Conservation (phyloP, 2,113 vertebrate species). For the Naja naja region DNA sequence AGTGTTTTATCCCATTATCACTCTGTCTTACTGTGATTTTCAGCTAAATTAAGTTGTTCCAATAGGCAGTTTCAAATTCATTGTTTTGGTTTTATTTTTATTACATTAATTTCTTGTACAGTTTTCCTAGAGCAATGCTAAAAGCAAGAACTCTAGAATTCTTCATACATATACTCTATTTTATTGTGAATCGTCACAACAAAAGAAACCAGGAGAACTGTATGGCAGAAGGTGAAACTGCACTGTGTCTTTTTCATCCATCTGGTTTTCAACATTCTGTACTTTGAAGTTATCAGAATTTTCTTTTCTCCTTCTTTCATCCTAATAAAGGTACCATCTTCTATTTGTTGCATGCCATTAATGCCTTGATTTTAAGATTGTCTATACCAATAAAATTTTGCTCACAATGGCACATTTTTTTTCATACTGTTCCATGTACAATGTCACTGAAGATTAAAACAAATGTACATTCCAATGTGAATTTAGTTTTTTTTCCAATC, state of each 20-base stretch:
- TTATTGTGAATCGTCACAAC: not conserved
- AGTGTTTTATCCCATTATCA: not conserved
- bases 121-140: slow-evolving; percentile 22
- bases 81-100: slow-evolving; percentile 8
- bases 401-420: not conserved
- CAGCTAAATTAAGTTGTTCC: slow-evolving; percentile 10
- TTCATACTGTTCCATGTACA: not conserved
- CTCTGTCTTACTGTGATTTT: not conserved
- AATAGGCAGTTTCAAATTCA: not conserved
- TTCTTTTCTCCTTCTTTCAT: not conserved
- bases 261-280: not conserved
- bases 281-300: not conserved
- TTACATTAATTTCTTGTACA: slow-evolving; percentile 1
- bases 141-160: slow-evolving; percentile 18
- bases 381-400: not conserved
- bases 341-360: slow-evolving; percentile 9
- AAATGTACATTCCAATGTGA: not conserved
- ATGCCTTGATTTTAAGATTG: not conserved
- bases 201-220: slow-evolving; percentile 17
- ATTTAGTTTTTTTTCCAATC: not conserved
- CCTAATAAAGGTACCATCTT: not conserved
- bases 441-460: not conserved
- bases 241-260: not conserved
- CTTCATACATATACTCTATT: slow-evolving; percentile 19
- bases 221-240: not conserved